Percentiles rank a stretch among this genome's conserved stretches.
phyloP scores from a whole-genome alignment of 2,797 vertebrate genomes.

The Acanthurus tractus region DNA sequence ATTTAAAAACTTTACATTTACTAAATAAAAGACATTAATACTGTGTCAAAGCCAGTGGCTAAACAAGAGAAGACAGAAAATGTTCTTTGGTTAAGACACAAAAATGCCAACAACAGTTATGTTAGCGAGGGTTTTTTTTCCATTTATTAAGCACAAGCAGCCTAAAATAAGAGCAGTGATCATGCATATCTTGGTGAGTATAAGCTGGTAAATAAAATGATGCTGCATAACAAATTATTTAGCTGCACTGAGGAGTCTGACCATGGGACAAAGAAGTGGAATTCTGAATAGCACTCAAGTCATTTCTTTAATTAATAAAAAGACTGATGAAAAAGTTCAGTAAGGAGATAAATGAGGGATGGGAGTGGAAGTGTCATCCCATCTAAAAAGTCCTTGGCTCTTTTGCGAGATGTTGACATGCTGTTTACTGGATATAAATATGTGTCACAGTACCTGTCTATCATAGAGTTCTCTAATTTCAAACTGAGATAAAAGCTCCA shows the following conservation, averaged over 20 bases:
- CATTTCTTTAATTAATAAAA: neutral
- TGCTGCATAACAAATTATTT: neutral
- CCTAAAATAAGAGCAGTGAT: neutral
- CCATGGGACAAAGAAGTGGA: neutral
- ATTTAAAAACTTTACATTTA: too few relatives aligned
- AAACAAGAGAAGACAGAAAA: too few relatives aligned
- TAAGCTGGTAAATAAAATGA: neutral
- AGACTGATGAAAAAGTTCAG: neutral
- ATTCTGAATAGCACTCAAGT: neutral
- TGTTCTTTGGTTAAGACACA: neutral
- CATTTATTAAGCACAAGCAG: neutral
- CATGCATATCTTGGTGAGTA: neutral
- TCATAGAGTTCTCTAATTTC: slow-evolving; percentile 26
- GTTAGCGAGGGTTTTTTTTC: too few relatives aligned
- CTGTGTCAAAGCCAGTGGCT: too few relatives aligned
- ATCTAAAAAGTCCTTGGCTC: neutral
- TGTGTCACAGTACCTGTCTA: neutral
- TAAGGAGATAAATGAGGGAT: neutral
- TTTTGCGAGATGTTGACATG: slow-evolving; percentile 4
- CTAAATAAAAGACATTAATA: too few relatives aligned
- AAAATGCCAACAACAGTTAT: neutral
- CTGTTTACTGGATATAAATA: slow-evolving; percentile 18
- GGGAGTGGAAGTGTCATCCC: neutral
- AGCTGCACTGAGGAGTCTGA: neutral
- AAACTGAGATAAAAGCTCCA: slow-evolving; percentile 28